Conservation (phyloP, 2,797 vertebrate genomes). For the Semaprochilodus insignis region DNA sequence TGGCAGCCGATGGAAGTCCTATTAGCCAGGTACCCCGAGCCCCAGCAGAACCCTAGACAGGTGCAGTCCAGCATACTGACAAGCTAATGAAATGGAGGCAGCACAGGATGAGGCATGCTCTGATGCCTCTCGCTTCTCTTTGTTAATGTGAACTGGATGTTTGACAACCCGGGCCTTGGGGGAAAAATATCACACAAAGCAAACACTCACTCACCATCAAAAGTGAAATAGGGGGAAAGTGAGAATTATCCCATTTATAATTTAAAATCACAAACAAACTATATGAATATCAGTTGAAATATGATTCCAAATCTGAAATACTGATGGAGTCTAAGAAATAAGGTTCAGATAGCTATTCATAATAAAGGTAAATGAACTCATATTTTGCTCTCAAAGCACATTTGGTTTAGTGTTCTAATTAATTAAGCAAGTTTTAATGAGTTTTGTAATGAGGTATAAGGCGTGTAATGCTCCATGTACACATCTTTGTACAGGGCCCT, state of each 20-base stretch:
- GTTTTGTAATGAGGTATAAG: constrained; percentile 76
- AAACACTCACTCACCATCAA: constrained; percentile 44
- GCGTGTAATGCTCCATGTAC: constrained; percentile 49
- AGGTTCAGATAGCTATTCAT: constrained; percentile 22
- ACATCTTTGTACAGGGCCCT: constrained; percentile 60
- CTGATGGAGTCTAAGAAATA: neutral
- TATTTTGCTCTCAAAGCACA: constrained; percentile 45
- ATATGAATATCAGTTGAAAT: neutral
- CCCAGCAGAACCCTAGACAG: constrained; percentile 45
- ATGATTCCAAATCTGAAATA: neutral
- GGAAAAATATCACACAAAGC: constrained; percentile 40
- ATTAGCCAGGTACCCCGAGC: constrained; percentile 61
- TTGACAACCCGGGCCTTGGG: constrained; percentile 51
- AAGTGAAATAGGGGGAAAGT: constrained; percentile 15
- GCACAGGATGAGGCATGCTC: constrained; percentile 50
- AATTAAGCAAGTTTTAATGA: constrained; percentile 78
- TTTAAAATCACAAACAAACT: constrained; percentile 1
- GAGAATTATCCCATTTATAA: constrained; percentile 23
- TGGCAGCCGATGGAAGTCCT: constrained; percentile 56
- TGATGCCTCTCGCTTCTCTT: constrained; percentile 49
- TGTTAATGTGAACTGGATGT: constrained; percentile 53
- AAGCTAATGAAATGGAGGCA: constrained; percentile 54
- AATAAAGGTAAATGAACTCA: constrained; percentile 53
- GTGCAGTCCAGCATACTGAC: constrained; percentile 57
- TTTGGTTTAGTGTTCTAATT: constrained; percentile 63